Base-by-base conservation (phyloP, 2,888 invertebrate species). In the Drosophila parthenogenetica region DNA sequence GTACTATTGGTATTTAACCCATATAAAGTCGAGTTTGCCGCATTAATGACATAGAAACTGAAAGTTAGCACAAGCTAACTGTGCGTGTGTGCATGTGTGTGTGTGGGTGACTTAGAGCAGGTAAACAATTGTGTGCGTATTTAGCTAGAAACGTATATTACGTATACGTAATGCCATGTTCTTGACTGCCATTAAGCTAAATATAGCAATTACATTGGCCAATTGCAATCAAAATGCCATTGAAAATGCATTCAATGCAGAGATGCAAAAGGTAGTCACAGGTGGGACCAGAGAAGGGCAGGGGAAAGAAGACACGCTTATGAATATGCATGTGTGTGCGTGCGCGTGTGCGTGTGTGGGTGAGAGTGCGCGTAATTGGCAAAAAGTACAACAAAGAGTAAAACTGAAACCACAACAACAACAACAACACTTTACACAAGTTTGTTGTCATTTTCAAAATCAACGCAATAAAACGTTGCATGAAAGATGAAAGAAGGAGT, bases 161-260 rank as follows among this genome's bases (percentile, higher is more conserved):
- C 57, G 45, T 55, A 60, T 63, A 73, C 73, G 66, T 81, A 81
- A 81, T 86, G 69, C 65, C 67, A 65, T 74, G 84, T 72, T 76
- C 77, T 79, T 72, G 72, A 48, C 81, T 79, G 63, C 73, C 74
- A 88, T 89, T 83, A 81, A 55, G 65, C 76, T 88, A 88, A 89
- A 88, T 81, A 83, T 80, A 83, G 83, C 79, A 84, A 88, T 86
- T 89, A 89, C 78, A 57, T 48, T 59, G 42, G 69, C 74, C 74
- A 84, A 88, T 80, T 86, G 87, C 84, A 80, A 87, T 83, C 76
- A 78, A 76, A 86, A 88, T 88, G 87, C 86, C 86, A 86, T 86
- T 85, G 85, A 82, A 83, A 85, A 73, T 83, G 83, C 86, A 85
- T 79, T 80, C 79, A 72, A 69, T 69, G 70, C 63, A 61, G 58